Conservation (phyloP, 2,888 invertebrate genomes). For the Campoletis raptor region DNA sequence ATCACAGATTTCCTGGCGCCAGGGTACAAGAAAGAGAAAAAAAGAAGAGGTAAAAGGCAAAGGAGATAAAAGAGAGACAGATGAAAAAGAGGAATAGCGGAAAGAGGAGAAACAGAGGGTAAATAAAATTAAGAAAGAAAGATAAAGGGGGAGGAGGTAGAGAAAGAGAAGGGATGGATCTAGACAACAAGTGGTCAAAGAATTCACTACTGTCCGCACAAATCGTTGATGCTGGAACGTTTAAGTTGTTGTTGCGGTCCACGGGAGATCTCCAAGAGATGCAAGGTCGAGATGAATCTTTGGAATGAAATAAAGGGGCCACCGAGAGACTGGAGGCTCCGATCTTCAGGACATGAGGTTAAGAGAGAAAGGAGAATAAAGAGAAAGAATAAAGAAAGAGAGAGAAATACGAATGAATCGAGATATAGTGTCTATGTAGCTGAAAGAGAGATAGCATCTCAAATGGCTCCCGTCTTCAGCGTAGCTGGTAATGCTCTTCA, state of each 20-base stretch:
- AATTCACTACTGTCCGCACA: constrained; percentile 57
- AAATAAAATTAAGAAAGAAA: constrained; percentile 1
- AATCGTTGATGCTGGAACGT: constrained; percentile 55
- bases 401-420: constrained; percentile 49
- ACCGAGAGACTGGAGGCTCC: constrained; percentile 43
- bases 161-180: constrained; percentile 24
- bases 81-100: constrained; percentile 43
- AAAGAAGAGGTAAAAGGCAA: constrained; percentile 54
- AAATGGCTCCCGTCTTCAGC: constrained; percentile 83
- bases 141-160: background rate
- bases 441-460: constrained; percentile 80
- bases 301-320: constrained; percentile 75
- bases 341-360: constrained; percentile 30
- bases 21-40: constrained; percentile 44
- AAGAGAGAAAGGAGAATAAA: constrained; percentile 33
- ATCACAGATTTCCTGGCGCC: constrained; percentile 69
- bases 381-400: constrained; percentile 41
- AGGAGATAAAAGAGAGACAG: constrained; percentile 47
- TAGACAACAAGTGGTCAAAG: constrained; percentile 46
- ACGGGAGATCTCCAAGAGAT: constrained; percentile 68
- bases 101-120: constrained; percentile 3
- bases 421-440: constrained; percentile 62
- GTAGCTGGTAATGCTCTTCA: constrained; percentile 79
- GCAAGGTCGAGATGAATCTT: constrained; percentile 74
- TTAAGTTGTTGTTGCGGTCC: constrained; percentile 63